A percentile compares a stretch with the other conserved stretches of the same genome.
These are phyloP conservation scores for Epirrita christyi DNA, from an alignment of 2,888 invertebrate species.

Conservation along the genomic window DNA sequence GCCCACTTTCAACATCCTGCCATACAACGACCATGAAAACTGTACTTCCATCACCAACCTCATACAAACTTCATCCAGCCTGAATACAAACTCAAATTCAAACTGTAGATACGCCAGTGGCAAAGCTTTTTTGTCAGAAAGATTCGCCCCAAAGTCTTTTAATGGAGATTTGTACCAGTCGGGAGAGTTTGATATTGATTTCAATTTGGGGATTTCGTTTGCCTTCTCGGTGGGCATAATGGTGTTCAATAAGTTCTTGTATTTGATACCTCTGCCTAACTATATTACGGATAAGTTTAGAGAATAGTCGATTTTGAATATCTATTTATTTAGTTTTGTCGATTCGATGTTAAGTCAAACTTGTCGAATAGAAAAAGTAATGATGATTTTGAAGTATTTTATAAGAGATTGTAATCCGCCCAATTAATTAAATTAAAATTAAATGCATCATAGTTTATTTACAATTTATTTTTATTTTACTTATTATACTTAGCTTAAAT, in stretches of 20 bases:
- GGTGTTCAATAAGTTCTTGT: slow-evolving; percentile 93
- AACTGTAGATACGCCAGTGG: slow-evolving; percentile 90
- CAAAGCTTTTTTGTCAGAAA: slow-evolving; percentile 88
- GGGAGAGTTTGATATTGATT: slow-evolving; percentile 88
- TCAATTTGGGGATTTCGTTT: slow-evolving; percentile 92
- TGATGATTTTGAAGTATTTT: too few relatives aligned
- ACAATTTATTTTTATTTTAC: slow-evolving; percentile 34
- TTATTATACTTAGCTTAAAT: slow-evolving; percentile 2
- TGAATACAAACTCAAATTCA: slow-evolving; percentile 78
- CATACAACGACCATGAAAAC: slow-evolving; percentile 81
- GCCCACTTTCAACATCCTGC: slow-evolving; percentile 79
- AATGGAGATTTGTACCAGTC: slow-evolving; percentile 82
- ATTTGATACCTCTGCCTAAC: slow-evolving; percentile 93
- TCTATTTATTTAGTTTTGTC: not conserved
- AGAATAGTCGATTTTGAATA: slow-evolving; percentile 66
- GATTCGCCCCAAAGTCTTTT: slow-evolving; percentile 86
- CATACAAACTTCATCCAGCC: slow-evolving; percentile 80
- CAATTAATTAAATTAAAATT: slow-evolving; percentile 26
- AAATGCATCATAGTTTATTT: slow-evolving; percentile 28
- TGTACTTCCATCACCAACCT: slow-evolving; percentile 81
- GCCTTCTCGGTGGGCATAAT: slow-evolving; percentile 93
- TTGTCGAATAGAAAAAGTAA: too few relatives aligned
- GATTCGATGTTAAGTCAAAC: not conserved
- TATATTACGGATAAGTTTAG: slow-evolving; percentile 95
- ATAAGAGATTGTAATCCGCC: slow-evolving; percentile 21